These are phyloP conservation scores for Megalopta genalis DNA, from an alignment of 1,140 invertebrate genomes.

Conservation along the genomic window DNA sequence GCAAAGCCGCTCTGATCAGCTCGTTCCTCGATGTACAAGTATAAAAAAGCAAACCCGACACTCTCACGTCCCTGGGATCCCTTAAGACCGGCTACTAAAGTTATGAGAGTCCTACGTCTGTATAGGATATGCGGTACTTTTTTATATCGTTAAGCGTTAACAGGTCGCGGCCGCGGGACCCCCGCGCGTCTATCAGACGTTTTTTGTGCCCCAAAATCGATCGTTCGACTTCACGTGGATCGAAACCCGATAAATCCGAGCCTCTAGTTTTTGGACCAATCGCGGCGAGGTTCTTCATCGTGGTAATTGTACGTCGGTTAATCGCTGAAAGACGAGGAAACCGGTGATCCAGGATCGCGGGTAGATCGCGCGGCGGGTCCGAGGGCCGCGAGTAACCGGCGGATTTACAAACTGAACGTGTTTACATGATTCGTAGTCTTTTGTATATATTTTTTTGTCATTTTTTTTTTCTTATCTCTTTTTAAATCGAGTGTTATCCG, in stretches of 20 bases:
- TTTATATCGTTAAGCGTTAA: slow-evolving; percentile 68
- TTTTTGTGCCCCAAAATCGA: too few relatives aligned
- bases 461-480: slow-evolving; percentile 26
- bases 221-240: too few relatives aligned
- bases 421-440: slow-evolving; percentile 61
- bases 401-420: slow-evolving; percentile 63
- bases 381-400: slow-evolving; percentile 48
- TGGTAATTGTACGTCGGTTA: too few relatives aligned
- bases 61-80: slow-evolving; percentile 1
- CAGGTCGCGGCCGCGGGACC: slow-evolving; percentile 53
- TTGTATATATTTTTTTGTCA: slow-evolving; percentile 31
- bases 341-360: neutral
- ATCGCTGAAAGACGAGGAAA: too few relatives aligned
- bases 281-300: too few relatives aligned
- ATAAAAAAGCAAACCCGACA: slow-evolving; percentile 45
- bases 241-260: too few relatives aligned
- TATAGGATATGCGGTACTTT: slow-evolving; percentile 71
- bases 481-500: slow-evolving; percentile 51
- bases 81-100: slow-evolving; percentile 34
- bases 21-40: slow-evolving; percentile 32
- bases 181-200: slow-evolving; percentile 30
- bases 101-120: slow-evolving; percentile 68
- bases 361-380: slow-evolving; percentile 36
- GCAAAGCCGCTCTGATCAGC: neutral
- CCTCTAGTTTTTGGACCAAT: too few relatives aligned